These are phyloP conservation scores for Diachasma alloeum DNA, from an alignment of 1,140 invertebrate species.

Conservation along the genomic window DNA sequence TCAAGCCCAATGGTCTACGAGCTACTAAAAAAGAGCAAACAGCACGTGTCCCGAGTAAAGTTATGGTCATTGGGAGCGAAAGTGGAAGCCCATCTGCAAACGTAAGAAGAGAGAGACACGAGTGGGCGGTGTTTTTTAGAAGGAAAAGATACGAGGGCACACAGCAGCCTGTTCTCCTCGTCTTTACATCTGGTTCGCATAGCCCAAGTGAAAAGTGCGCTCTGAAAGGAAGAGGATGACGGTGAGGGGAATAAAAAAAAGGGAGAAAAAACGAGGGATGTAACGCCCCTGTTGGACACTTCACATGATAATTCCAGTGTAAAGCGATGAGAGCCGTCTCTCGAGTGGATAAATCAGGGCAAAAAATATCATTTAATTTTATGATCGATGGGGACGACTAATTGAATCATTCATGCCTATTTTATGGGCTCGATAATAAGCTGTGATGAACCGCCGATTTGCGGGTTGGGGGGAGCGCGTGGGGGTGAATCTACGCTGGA, in stretches of 20 bases:
- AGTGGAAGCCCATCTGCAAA: constrained; percentile 31
- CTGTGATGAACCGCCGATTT: neutral
- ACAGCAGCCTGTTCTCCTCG: constrained; percentile 15
- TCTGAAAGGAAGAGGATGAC: constrained; percentile 34
- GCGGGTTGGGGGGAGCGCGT: neutral
- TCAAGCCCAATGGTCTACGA: constrained; percentile 18
- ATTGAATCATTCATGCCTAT: neutral
- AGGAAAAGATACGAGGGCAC: constrained; percentile 18
- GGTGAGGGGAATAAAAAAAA: constrained; percentile 31
- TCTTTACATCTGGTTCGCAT: constrained; percentile 48
- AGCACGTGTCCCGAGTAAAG: constrained; percentile 22
- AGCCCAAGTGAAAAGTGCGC: constrained; percentile 31
- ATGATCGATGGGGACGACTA: neutral
- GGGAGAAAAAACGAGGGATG: too few species aligned
- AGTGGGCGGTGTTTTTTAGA: constrained; percentile 13
- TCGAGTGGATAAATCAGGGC: constrained; percentile 28
- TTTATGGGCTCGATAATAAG: neutral
- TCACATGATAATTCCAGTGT: constrained; percentile 12
- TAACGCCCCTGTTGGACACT: constrained; percentile 32
- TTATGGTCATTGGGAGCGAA: constrained; percentile 35
- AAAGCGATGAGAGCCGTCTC: too few species aligned
- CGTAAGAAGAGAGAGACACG: constrained; percentile 27
- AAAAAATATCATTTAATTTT: neutral
- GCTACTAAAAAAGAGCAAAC: constrained; percentile 32
- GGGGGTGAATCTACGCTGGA: neutral